These are phyloP conservation scores for Lanius collurio DNA, from an alignment of 2,113 vertebrate species.

Conservation along the genomic window DNA sequence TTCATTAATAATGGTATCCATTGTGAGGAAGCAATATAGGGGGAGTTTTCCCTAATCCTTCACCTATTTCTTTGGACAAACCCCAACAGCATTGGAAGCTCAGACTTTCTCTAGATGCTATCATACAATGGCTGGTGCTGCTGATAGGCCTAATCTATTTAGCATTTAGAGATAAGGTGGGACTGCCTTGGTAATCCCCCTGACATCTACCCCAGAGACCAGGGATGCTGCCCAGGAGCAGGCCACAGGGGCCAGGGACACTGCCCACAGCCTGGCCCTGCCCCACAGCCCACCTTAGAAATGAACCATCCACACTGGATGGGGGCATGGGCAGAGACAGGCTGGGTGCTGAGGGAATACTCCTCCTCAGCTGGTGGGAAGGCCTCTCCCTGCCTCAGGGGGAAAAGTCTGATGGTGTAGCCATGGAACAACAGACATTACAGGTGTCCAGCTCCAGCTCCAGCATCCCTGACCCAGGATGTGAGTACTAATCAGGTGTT, in stretches of 20 bases:
- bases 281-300: background rate
- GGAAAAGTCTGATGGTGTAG: background rate
- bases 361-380: background rate
- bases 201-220: background rate
- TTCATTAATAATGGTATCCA: background rate
- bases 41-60: fast-evolving
- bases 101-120: background rate
- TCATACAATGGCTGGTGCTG: background rate
- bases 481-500: fast-evolving
- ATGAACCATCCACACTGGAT: background rate
- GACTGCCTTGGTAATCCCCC: background rate
- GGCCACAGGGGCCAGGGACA: background rate
- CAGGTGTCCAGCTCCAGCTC: background rate
- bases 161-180: background rate
- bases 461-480: background rate
- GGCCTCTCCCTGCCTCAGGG: background rate
- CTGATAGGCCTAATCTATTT: background rate
- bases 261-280: background rate
- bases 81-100: background rate
- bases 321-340: background rate
- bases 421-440: background rate
- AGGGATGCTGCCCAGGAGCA: background rate
- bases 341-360: background rate
- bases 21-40: background rate
- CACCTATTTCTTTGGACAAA: background rate